These are phyloP conservation scores for Dasypus novemcinctus DNA, from an alignment of 2,113 vertebrate species.

Conservation along the genomic window DNA sequence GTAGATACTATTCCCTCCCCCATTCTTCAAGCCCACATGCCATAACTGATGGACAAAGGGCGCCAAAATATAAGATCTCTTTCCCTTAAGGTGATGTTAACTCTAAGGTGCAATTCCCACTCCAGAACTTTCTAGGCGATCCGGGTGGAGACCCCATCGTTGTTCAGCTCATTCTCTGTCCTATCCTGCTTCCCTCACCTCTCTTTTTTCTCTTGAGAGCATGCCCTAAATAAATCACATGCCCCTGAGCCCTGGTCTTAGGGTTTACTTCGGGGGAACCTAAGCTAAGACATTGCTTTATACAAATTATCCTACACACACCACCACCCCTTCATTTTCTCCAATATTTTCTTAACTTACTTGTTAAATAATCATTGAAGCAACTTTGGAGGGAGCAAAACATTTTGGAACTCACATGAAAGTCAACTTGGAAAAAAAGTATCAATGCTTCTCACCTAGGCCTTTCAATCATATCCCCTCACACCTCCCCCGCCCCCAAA, in stretches of 20 bases:
- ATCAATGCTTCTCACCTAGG: background rate
- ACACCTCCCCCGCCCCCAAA: too few species aligned
- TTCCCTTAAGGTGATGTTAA: background rate
- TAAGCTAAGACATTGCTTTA: background rate
- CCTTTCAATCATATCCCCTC: background rate
- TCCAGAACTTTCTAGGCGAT: background rate
- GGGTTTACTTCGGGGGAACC: background rate
- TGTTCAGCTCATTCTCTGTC: background rate
- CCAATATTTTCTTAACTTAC: background rate
- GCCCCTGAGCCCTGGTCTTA: background rate
- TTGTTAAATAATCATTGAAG: background rate
- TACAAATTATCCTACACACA: background rate
- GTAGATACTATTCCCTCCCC: background rate
- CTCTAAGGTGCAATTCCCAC: background rate
- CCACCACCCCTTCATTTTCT: background rate
- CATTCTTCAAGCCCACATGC: background rate
- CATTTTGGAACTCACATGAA: background rate
- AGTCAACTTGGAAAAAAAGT: background rate
- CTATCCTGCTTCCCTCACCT: background rate
- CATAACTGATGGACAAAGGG: background rate
- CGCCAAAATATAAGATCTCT: background rate
- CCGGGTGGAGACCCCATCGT: fast-evolving
- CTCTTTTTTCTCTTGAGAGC: background rate
- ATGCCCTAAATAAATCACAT: background rate
- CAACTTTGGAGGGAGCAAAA: background rate